Evolutionary conservation across 2,797 vertebrate genomes (phyloP).

Genomic region (Anguilla obscura): DNA sequence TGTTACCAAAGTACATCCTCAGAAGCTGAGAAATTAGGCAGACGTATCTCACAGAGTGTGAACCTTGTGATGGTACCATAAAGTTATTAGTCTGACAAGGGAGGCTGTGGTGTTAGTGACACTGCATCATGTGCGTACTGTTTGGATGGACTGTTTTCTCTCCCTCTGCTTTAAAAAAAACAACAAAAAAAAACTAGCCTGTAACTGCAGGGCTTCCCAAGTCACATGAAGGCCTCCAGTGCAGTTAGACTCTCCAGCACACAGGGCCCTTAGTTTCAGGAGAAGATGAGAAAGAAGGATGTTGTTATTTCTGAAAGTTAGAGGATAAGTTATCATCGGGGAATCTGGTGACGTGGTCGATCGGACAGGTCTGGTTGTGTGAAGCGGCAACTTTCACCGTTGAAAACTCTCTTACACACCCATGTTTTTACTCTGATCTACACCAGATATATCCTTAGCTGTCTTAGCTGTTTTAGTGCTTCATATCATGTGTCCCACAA

Average conservation of each 20-base stretch:
- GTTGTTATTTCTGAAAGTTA: neutral
- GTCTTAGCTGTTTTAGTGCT: no score
- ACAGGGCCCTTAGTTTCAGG: constrained; percentile 57
- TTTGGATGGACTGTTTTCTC: constrained; percentile 43
- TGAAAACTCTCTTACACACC: neutral
- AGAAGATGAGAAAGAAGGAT: constrained; percentile 32
- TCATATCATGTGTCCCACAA: no score
- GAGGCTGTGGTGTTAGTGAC: constrained; percentile 43
- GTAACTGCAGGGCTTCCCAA: constrained; percentile 62
- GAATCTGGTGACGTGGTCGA: neutral
- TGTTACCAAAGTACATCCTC: neutral
- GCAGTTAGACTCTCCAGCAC: constrained; percentile 49
- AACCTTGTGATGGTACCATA: neutral
- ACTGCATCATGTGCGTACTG: constrained; percentile 46
- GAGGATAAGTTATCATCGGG: neutral
- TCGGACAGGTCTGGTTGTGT: neutral
- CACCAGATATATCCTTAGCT: neutral
- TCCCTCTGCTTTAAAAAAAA: constrained; percentile 55
- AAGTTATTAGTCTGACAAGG: neutral
- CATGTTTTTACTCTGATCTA: neutral
- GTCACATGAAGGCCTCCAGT: constrained; percentile 69
- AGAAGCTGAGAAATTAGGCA: neutral
- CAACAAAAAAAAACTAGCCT: neutral
- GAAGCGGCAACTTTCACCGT: neutral
- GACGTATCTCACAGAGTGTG: neutral